phyloP scores from a whole-genome alignment of 2,113 vertebrate genomes.

The Meriones unguiculatus region DNA sequence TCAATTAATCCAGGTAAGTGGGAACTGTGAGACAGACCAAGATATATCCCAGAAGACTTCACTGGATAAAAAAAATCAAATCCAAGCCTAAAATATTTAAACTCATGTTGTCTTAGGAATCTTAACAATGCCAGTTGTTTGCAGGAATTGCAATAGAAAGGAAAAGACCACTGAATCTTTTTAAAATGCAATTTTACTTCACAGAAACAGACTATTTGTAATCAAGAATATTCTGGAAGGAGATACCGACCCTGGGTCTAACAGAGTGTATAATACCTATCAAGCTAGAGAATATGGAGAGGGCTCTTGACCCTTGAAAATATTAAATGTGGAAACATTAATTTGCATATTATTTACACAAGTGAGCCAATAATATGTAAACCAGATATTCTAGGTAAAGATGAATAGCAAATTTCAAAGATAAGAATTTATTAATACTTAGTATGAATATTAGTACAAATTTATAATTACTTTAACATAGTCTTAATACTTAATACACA shows the following conservation, averaged over 20 bases:
- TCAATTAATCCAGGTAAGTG: conserved; percentile 69
- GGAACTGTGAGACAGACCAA: conserved; percentile 58
- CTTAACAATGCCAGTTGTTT: conserved; percentile 50
- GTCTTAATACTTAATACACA: conserved; percentile 40
- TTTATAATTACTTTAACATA: conserved; percentile 20
- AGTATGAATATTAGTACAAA: neutral
- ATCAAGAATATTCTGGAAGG: neutral
- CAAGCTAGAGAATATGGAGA: neutral
- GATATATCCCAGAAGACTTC: conserved; percentile 60
- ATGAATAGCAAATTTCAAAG: conserved; percentile 51
- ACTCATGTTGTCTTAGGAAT: conserved; percentile 57
- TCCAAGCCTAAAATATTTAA: conserved; percentile 27
- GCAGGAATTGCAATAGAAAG: conserved; percentile 34
- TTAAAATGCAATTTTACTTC: conserved; percentile 60
- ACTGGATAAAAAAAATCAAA: conserved; percentile 41
- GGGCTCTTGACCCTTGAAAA: neutral
- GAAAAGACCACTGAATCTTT: neutral
- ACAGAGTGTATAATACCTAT: neutral
- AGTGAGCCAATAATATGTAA: neutral
- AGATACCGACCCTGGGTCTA: neutral
- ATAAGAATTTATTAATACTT: conserved; percentile 33
- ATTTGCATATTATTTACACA: neutral
- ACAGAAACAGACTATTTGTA: conserved; percentile 18
- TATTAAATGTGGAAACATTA: conserved; percentile 17
- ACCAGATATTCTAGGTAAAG: conserved; percentile 23